Conservation (phyloP, 1,140 invertebrate species). For the Zaprionus africanus region DNA sequence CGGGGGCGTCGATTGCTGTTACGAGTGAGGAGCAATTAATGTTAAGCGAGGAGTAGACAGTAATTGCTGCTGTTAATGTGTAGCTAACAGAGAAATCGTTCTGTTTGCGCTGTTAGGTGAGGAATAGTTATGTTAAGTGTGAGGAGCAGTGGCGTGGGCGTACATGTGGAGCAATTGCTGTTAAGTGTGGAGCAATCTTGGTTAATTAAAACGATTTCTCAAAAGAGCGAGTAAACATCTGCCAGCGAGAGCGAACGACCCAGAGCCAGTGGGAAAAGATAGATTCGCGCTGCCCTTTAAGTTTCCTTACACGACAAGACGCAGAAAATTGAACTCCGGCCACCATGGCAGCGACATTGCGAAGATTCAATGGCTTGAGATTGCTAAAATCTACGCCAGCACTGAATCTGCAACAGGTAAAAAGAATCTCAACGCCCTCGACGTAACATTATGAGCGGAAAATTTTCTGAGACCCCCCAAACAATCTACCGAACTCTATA, state of each 20-base stretch:
- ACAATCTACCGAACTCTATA: constrained; percentile 18
- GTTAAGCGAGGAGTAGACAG: not conserved
- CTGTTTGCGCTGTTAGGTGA: not conserved
- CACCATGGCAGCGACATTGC: constrained; percentile 93
- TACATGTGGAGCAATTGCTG: constrained; percentile 22
- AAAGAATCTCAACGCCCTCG: constrained; percentile 36
- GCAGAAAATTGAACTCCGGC: constrained; percentile 80
- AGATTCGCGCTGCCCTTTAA: constrained; percentile 77
- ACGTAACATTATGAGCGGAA: constrained; percentile 22
- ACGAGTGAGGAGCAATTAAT: not conserved
- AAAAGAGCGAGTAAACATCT: constrained; percentile 50
- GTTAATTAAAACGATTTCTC: constrained; percentile 29
- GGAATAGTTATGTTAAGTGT: constrained; percentile 7
- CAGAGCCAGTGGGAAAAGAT: constrained; percentile 71
- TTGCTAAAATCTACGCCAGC: constrained; percentile 79
- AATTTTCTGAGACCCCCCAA: constrained; percentile 44
- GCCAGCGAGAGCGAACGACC: constrained; percentile 58
- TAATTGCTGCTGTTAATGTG: not conserved
- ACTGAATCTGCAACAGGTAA: constrained; percentile 82
- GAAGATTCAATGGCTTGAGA: constrained; percentile 92
- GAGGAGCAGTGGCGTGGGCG: constrained; percentile 18
- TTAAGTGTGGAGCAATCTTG: constrained; percentile 8
- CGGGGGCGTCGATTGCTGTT: constrained; percentile 27
- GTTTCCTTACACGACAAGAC: constrained; percentile 76
- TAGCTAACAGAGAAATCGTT: not conserved